A percentile compares a stretch with the other conserved stretches of the same genome.
Conservation (phyloP, 2,113 vertebrate genomes). For the Albula glossodonta region DNA sequence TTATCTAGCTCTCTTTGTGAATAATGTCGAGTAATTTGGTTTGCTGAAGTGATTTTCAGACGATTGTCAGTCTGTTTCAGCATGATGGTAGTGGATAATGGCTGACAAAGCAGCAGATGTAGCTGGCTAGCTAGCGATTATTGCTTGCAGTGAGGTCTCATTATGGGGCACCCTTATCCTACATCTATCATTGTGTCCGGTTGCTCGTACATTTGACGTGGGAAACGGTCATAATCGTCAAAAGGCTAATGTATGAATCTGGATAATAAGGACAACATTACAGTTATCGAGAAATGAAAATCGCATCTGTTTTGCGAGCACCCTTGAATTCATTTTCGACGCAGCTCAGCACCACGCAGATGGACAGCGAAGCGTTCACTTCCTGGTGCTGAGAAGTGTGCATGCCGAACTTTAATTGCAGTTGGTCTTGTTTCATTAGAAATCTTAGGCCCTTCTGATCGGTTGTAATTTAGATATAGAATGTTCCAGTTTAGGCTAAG, state of each 20-base stretch:
- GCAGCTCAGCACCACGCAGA: neutral
- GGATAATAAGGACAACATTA: too few species aligned
- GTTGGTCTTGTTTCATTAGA: neutral
- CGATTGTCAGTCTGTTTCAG: neutral
- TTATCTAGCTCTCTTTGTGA: neutral
- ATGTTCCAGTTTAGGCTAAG: neutral
- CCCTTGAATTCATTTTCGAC: neutral
- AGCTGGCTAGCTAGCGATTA: neutral
- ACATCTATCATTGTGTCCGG: too few species aligned
- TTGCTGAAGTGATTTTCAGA: neutral
- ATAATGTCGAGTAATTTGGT: neutral
- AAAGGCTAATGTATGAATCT: too few species aligned
- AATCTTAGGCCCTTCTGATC: neutral
- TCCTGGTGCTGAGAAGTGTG: neutral
- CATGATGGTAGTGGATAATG: neutral
- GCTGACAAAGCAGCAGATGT: neutral
- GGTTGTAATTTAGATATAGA: neutral
- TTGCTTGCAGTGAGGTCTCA: neutral
- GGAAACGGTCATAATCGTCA: too few species aligned
- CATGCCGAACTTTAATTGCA: neutral
- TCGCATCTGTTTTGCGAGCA: neutral
- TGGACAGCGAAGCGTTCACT: slow-evolving; percentile 1
- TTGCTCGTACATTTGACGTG: too few species aligned
- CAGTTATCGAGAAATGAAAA: neutral
- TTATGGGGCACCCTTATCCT: neutral